Evolutionary conservation across 1,140 invertebrate genomes (phyloP), one percentile per base, ranked within the genome.

Genomic region (Chelonus insularis): DNA sequence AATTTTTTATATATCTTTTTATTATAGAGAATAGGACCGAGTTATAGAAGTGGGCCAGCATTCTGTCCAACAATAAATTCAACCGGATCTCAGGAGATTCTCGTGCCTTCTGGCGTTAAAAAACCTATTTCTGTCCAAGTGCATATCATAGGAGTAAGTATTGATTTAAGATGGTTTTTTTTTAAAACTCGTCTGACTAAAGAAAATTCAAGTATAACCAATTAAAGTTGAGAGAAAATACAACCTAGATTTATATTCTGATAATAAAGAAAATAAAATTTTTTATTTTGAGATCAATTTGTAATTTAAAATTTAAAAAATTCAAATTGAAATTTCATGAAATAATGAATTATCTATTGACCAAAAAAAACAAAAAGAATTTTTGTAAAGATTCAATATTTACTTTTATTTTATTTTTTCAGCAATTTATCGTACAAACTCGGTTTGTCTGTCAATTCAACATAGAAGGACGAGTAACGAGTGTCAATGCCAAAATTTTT

Each of bases 391-490:
- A 14, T 20, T 20, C n/a, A 29, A 57, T 50, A 47, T 32, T 18
- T 14, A 54, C 21, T 39, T 34, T 37, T 39, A 58, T 36, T 58
- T 65, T 71, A 68, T 52, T 57, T 71, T 82, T 80, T 54, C 79
- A 87, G 84, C 94, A 95, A 85, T 96, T 96, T 79, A 95, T 96
- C 73, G 91, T 94, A 21, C 93, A 96, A 79, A 96, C 94, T 5
- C 84, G 93, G 67, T 96, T 96, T 80, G 93, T 96, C 45, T 97
- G 95, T 75, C 94, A 96, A 80, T 97, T 97, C 80, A 96, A 96
- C 83, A 96, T 96, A 69, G 94, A 96, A 81, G 95, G 94, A 18
- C 86, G 94, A 11, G 94, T 96, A 4, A 93, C 92, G 29, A 94
- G 91, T 77, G 91, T 95, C 1, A 94, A 93, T 79, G 95, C 94